Base-by-base conservation (phyloP, 2,888 invertebrate species). In the Biston betularia region DNA sequence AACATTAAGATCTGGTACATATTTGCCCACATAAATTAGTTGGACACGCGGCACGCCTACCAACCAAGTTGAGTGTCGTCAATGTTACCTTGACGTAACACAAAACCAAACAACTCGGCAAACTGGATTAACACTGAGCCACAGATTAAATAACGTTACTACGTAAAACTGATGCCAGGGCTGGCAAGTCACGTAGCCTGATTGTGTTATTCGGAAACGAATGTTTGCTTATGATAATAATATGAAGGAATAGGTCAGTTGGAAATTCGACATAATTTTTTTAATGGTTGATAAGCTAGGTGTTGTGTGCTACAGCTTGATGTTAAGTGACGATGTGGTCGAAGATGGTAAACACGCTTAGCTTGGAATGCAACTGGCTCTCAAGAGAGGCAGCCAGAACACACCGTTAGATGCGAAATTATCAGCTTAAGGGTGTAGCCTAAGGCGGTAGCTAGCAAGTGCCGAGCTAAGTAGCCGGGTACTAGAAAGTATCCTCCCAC, bases 21-120 rank as follows among this genome's bases (percentile, higher is more conserved):
- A 44, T 66, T 66, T 58, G 54, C 53, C 6, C 7, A 53, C 40
- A 44, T 56, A 66, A 15, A 57, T 66, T 68, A 34, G 11, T n/a
- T 54, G 40, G 45, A 56, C 24, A 38, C 49, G 15, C 35, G 50
- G 49, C 53, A 46, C 52, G 53, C 56, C 57, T 58, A 46, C 45
- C 49, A 38, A 34, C 56, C 15, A 40, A 34, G 0, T 35, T 12
- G 24, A 33, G 40, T 49, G 50, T 38, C 50, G 34, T 52, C 60
- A 61, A 55, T 59, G 55, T 55, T 65, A 33, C 46, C 60, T 42
- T 11, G 8, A 34, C 34, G 50, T 44, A 60, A 60, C 42, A 62
- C 42, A 49, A 54, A 58, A 46, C 14, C 40, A 58, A 68, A 65
- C 42, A 53, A 50, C 34, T 40, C 12, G 34, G 50, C 50, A 56